These are phyloP conservation scores for Axis porcinus DNA, from an alignment of 2,113 vertebrate genomes.

Conservation along the genomic window DNA sequence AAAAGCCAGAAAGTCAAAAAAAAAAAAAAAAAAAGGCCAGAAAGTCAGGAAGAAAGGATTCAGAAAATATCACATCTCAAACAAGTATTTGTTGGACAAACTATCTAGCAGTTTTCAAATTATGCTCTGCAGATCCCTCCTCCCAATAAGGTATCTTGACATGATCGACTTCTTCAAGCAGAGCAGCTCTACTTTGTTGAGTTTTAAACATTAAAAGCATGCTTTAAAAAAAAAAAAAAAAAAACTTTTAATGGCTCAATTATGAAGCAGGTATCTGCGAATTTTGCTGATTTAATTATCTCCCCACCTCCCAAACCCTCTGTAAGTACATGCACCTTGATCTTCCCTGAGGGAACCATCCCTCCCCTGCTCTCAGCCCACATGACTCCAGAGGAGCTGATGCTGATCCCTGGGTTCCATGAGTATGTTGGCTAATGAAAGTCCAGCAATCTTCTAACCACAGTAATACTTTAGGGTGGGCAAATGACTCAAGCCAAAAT, in stretches of 20 bases:
- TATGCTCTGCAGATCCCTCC: neutral
- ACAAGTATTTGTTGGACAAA: constrained; percentile 19
- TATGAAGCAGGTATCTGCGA: neutral
- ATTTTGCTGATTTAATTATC: constrained; percentile 31
- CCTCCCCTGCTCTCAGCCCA: neutral
- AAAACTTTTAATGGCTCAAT: neutral
- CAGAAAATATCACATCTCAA: neutral
- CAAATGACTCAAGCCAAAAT: constrained; percentile 26
- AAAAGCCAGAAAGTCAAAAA: neutral
- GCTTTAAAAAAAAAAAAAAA: neutral
- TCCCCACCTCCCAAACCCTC: neutral
- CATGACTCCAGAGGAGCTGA: neutral
- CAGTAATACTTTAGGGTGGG: neutral
- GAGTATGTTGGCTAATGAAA: neutral
- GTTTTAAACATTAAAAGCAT: neutral
- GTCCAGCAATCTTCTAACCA: neutral
- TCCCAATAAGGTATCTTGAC: neutral
- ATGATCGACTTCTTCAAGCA: constrained; percentile 5
- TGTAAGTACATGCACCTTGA: neutral
- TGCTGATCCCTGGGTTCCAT: neutral
- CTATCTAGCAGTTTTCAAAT: neutral
- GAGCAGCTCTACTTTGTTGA: neutral
- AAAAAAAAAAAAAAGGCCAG: neutral
- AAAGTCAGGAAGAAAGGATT: neutral
- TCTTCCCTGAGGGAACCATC: neutral